Percentiles rank a stretch among this genome's conserved stretches.
These are phyloP conservation scores for Cinara cedri DNA, from an alignment of 2,888 invertebrate genomes.

Conservation along the genomic window DNA sequence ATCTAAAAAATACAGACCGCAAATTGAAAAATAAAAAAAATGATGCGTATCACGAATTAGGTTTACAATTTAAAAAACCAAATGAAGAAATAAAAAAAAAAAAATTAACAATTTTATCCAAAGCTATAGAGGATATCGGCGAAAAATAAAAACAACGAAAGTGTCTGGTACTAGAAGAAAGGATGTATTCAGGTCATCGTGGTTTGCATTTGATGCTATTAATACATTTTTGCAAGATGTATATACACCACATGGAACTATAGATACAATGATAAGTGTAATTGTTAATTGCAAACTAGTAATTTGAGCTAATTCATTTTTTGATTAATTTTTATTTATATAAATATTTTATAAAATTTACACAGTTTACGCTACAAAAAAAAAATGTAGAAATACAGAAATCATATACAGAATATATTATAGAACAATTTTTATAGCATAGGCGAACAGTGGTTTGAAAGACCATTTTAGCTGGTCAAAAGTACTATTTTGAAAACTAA, in stretches of 20 bases:
- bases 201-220: slow-evolving; percentile 3
- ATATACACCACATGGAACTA: not conserved
- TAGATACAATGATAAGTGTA: slow-evolving; percentile 17
- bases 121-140: not conserved
- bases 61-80: not conserved
- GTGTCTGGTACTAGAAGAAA: not conserved
- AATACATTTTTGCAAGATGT: slow-evolving; percentile 2
- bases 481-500: too few relatives aligned
- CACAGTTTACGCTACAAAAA: too few relatives aligned
- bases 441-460: too few relatives aligned
- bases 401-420: too few relatives aligned
- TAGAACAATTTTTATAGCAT: too few relatives aligned
- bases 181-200: not conserved
- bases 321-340: too few relatives aligned
- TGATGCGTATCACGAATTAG: not conserved
- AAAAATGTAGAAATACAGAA: too few relatives aligned
- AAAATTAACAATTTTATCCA: not conserved
- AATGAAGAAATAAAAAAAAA: slow-evolving; percentile 21
- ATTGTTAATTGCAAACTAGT: not conserved
- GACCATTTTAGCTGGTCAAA: too few relatives aligned
- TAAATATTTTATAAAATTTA: too few relatives aligned
- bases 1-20: not conserved
- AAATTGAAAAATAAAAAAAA: slow-evolving; percentile 3
- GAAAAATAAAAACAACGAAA: not conserved
- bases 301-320: too few relatives aligned